A percentile compares a stretch with the other conserved stretches of the same genome.
Conservation (phyloP, 64 coral and sea anemone species). For the Cladopsammia gracilis region DNA sequence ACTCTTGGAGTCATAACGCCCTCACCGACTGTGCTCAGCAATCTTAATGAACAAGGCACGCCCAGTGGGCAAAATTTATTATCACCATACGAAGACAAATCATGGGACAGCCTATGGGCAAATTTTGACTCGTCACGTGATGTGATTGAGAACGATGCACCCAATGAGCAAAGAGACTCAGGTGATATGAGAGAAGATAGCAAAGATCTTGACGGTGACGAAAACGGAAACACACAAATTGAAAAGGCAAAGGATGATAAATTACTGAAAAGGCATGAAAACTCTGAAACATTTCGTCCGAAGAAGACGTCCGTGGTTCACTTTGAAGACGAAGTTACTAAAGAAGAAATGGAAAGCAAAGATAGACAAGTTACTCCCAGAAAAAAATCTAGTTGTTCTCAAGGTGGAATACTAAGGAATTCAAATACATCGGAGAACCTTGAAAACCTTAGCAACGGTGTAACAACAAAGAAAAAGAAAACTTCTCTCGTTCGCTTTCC, state of each 20-base stretch:
- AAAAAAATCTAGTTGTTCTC: constrained; percentile 44
- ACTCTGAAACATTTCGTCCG: not conserved
- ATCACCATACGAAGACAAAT: not conserved
- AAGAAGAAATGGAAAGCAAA: not conserved
- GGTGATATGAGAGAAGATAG: not conserved
- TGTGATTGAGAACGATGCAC: not conserved
- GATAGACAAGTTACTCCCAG: constrained; percentile 1
- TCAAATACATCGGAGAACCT: not conserved
- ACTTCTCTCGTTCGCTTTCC: constrained; percentile 25
- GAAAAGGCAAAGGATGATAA: not conserved
- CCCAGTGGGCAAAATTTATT: constrained; percentile 36
- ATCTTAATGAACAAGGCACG: constrained; percentile 11
- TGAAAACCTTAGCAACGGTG: not conserved
- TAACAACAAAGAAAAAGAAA: constrained; percentile 2
- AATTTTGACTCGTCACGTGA: constrained; percentile 5
- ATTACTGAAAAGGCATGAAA: not conserved
- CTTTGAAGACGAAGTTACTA: constrained; percentile 45
- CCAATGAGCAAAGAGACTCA: not conserved
- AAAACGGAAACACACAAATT: not conserved
- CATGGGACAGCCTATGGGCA: not conserved
- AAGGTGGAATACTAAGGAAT: constrained; percentile 58
- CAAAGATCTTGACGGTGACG: not conserved
- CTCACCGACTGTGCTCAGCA: not conserved
- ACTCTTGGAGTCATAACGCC: constrained; percentile 66
- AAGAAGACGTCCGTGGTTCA: constrained; percentile 20